Evolutionary conservation across 1,140 invertebrate species (phyloP), one percentile per base, ranked within the genome.

Genomic region (Drosophila nikananu): DNA sequence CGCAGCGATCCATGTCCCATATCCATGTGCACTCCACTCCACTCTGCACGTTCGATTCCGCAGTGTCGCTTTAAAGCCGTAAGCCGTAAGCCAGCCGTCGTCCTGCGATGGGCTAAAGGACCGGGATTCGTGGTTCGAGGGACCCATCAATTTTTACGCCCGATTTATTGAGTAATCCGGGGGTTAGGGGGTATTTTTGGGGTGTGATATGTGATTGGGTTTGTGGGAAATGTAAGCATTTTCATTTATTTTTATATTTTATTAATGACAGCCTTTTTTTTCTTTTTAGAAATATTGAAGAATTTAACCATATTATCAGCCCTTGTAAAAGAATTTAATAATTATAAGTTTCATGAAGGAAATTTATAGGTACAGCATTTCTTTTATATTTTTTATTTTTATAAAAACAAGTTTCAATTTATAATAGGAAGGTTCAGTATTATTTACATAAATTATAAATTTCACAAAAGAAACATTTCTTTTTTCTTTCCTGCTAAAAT

Each of bases 61-160:
- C 70, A 71, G 44, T 71, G 63, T 57, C 77, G 77, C 71, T 80
- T 73, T 80, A 80, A 74, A 46, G 76, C 60, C 60, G 75, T 48
- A 58, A 65, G 74, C 72, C 61, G 30, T 46, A 52, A 55, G 52
- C 74, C 70, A 46, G 54, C 37, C 66, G 44, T 41, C 21, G 32
- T 35, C 49, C 61, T 52, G 51, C 63, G 21, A 25, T 21, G 35
- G 35, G 54, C 54, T 12, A 17, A 9, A 12, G 54, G 54, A 9
- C 19, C 19, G 35, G 54, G 54, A 57, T 57, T 57, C 54, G 54
- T 57, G 35, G 70, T 59, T 52, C 30, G 70, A 42, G 46, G 37
- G 27, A 39, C 70, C 35, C 70, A 61, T 73, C 67, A 41, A 42
- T 61, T 73, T 73, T 73, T 73, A 73, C 70, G 39, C 37, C 37